Evolutionary conservation across 2,113 vertebrate genomes (phyloP), one percentile per base, ranked within the genome.

Genomic region (Mirounga angustirostris): DNA sequence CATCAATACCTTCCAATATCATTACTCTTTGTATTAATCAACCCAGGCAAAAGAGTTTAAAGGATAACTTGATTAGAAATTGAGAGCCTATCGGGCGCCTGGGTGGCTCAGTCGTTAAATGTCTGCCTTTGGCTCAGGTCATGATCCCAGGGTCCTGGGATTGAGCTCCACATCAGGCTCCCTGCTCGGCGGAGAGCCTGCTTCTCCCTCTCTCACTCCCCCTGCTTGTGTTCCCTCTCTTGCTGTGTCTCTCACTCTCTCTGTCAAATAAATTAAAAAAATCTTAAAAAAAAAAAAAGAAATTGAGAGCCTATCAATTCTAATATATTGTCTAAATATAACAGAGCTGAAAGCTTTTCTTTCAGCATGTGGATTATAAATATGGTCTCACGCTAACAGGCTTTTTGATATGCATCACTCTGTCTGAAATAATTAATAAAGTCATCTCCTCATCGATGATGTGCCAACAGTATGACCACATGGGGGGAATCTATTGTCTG

Each of bases 391-490:
- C 0, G 30, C 4, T 50, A 65, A 92, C 2, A 65, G 19, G 33
- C 30, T 86, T n/a, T 69, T 88, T 36, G 30, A 58, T 36, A 58
- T 26, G 14, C 3, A n/a, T 76, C 30, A n/a, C 65, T 81, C 36
- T 88, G 19, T 92, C 79, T 90, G 56, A 87, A 85, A 11, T 61
- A 19, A 94, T 91, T 78, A 88, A 93, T 46, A 59, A 69, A 69
- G 9, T 11, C 7, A 89, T 59, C 4, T 50, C 21, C 16, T 91
- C 71, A 85, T 12, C 9, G 26, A 81, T 81, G 85, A 91, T 33
- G 28, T 28, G 79, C 52, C 61, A 80, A 19, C 3, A 43, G 3
- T 26, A 40, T 82, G 54, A 56, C 10, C 46, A 65, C 4, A 24
- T 26, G 6, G 30, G 28, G 33, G 26, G 15, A 16, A 78, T 63